Percentiles rank a stretch among this genome's conserved stretches.
Evolutionary conservation across 2,888 invertebrate genomes (phyloP).

Genomic region (Pandemis corylana): DNA sequence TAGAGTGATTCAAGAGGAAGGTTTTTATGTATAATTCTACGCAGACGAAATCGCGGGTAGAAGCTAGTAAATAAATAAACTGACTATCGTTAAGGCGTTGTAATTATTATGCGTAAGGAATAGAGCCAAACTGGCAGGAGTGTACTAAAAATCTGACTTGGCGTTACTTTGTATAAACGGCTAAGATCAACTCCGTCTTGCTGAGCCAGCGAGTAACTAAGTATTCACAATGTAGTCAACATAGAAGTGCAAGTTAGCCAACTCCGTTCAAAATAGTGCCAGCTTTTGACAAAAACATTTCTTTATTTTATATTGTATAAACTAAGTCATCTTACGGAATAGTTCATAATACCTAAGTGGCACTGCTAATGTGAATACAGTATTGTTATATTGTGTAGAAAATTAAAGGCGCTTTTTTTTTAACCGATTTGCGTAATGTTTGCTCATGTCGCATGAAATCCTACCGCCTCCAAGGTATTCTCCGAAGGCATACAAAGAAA

Average conservation of each 20-base stretch:
- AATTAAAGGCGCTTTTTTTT: constrained; percentile 23
- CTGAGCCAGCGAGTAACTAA: neutral
- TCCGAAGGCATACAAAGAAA: constrained; percentile 43
- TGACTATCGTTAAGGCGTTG: no score
- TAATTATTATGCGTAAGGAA: neutral
- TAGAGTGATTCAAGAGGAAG: no score
- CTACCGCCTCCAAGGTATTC: constrained; percentile 37
- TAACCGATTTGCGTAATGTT: constrained; percentile 39
- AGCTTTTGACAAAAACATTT: neutral
- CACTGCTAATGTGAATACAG: no score
- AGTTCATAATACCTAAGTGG: no score
- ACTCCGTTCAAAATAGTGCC: neutral
- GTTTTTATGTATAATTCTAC: no score
- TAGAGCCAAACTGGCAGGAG: neutral
- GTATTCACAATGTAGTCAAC: neutral
- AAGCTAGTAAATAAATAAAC: no score
- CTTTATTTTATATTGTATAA: neutral
- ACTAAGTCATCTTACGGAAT: no score
- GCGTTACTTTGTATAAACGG: neutral
- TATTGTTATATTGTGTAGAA: constrained; percentile 5
- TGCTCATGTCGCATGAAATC: constrained; percentile 37
- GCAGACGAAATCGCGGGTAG: no score
- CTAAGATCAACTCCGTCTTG: neutral
- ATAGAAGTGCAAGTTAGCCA: neutral
- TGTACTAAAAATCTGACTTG: neutral